Base-by-base conservation (phyloP, 2,797 vertebrate genomes). In the Diplodus puntazzo region DNA sequence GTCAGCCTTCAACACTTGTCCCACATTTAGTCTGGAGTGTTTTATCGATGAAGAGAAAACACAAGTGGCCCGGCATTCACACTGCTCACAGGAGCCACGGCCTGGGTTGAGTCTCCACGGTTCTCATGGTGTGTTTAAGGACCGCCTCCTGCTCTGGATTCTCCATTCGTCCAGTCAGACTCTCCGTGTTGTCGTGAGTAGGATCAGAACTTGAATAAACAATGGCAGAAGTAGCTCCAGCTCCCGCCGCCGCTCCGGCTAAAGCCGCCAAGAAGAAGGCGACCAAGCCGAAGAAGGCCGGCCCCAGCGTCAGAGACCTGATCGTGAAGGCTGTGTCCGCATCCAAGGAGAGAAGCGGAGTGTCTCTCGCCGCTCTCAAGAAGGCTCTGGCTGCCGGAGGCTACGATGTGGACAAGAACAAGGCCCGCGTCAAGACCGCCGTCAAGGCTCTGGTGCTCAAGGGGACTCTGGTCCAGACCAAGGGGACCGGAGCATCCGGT, bases 211-310 rank as follows among this genome's bases (percentile, higher is more conserved):
- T 3, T 0, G 11, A 1, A 12, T 0, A 43, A 3, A 61, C 5
- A 2, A 89, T 90, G 87, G 81, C 80, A 76, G 90, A 92, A 85
- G 83, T 23, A 12, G 82, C 75, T 1, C 73, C 80, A 11, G 73
- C 66, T 2, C 43, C 69, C 1, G 61, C 70, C 2, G 45, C 81
- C 25, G 25, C 25, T 0, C 64, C 73, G 68, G 63, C 77, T 0
- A 87, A 85, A 55, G 25, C 53, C 0, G 49, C 66, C 5, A 84
- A 87, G 79, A 84, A 84, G 76, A 70, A 82, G 69, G 20, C 0
- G 0, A 0, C 70, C 7, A 80, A 45, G 11, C 42, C 75, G 0
- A 77, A 49, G 6, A 86, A 60, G 64, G 0, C 2, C 11, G 75
- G 81, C 0, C 81, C 42, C 58, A 76, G 53, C 25, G 45, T 87